Percentiles rank a stretch among this genome's conserved stretches.
These are phyloP conservation scores for Cryptotis parvus DNA, from an alignment of 2,113 vertebrate species.

Conservation along the genomic window DNA sequence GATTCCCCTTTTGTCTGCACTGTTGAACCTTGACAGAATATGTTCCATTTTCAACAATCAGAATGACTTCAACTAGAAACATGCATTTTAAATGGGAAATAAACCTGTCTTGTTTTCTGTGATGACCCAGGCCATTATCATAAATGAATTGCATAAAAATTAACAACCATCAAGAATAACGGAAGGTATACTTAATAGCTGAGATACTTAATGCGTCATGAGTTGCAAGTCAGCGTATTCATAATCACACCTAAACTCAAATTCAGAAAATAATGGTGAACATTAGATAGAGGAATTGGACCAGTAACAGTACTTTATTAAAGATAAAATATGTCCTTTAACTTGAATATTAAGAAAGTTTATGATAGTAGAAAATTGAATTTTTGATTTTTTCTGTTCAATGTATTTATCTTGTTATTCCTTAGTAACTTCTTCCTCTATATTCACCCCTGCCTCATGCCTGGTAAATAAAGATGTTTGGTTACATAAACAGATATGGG, in stretches of 20 bases:
- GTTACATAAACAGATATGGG: neutral
- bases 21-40: neutral
- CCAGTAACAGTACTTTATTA: neutral
- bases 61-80: conserved; percentile 27
- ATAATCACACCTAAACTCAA: neutral
- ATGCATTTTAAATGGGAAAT: conserved; percentile 38
- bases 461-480: neutral
- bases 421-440: neutral
- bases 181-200: conserved; percentile 1
- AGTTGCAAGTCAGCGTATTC: neutral
- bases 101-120: neutral
- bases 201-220: neutral
- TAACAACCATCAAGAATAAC: conserved; percentile 14
- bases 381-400: neutral
- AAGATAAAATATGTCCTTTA: neutral
- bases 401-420: neutral
- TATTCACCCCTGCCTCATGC: rapidly evolving
- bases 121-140: conserved; percentile 40
- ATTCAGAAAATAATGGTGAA: neutral
- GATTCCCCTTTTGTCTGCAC: neutral
- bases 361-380: neutral
- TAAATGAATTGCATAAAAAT: conserved; percentile 51
- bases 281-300: neutral
- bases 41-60: neutral
- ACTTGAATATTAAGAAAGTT: conserved; percentile 36